Conservation (phyloP, 2,113 vertebrate genomes). For the Mirounga angustirostris region DNA sequence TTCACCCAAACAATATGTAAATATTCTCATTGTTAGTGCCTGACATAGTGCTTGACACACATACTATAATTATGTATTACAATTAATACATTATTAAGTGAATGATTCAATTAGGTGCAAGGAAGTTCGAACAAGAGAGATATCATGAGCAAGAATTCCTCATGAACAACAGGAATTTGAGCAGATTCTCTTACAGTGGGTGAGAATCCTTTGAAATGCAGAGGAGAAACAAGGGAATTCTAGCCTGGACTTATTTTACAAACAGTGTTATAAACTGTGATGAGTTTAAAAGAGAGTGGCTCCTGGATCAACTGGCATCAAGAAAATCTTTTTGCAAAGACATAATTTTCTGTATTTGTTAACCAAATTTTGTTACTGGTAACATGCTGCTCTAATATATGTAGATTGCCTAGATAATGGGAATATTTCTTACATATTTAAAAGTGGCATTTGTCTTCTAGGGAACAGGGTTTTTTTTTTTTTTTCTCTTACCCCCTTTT, state of each 20-base stretch:
- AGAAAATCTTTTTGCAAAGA: constrained; percentile 36
- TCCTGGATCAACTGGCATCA: background rate
- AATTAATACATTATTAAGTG: background rate
- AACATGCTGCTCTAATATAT: background rate
- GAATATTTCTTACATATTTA: constrained; percentile 40
- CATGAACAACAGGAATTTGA: background rate
- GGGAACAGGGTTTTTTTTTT: background rate
- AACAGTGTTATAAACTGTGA: background rate
- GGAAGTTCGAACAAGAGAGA: background rate
- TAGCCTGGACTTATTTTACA: background rate
- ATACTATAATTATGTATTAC: background rate
- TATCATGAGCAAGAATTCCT: background rate
- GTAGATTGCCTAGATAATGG: background rate
- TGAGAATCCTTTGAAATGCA: constrained; percentile 37
- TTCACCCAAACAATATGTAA: background rate
- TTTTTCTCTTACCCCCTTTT: background rate
- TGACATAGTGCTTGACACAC: background rate
- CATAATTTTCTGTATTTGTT: background rate
- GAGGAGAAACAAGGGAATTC: background rate
- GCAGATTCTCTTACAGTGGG: background rate
- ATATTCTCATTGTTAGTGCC: background rate
- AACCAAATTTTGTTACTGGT: background rate
- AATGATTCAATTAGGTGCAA: constrained; percentile 8
- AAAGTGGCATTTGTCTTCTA: constrained; percentile 41
- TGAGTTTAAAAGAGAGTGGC: background rate